A percentile compares a stretch with the other conserved stretches of the same genome.
Evolutionary conservation across 2,113 vertebrate species (phyloP).

Genomic region (Pterocles gutturalis): DNA sequence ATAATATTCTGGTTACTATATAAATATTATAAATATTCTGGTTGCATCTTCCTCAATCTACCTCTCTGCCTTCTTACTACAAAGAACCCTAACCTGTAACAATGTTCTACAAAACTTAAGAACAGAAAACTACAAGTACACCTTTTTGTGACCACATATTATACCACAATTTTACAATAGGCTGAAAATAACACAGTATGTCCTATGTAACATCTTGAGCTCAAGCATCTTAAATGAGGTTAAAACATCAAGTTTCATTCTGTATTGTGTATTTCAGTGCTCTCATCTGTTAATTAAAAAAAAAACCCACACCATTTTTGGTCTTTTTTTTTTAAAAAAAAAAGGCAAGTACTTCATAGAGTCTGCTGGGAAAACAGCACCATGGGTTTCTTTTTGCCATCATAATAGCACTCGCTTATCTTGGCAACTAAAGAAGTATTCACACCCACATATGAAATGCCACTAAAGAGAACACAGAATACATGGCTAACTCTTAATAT

Average conservation of each 20-base stretch:
- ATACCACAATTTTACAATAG: neutral
- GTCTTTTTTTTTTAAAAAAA: neutral
- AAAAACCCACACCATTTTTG: neutral
- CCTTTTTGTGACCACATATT: neutral
- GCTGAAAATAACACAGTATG: neutral
- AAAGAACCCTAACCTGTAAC: neutral
- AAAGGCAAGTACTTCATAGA: neutral
- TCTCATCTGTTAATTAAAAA: neutral
- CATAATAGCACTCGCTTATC: neutral
- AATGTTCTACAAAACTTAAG: neutral
- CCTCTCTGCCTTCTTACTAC: neutral
- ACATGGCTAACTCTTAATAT: neutral
- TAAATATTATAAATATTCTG: neutral
- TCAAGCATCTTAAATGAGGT: neutral
- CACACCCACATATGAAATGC: slow-evolving; percentile 40
- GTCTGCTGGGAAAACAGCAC: neutral
- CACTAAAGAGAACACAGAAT: neutral
- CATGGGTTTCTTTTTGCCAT: slow-evolving; percentile 14
- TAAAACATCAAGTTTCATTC: neutral
- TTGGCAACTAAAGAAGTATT: slow-evolving; percentile 15
- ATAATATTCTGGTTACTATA: too few relatives aligned
- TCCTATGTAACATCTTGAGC: neutral
- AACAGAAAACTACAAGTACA: neutral
- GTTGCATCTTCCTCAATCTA: neutral
- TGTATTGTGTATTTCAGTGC: neutral